These are phyloP conservation scores for Drosophila sordidula DNA, from an alignment of 2,888 invertebrate species.

Conservation along the genomic window DNA sequence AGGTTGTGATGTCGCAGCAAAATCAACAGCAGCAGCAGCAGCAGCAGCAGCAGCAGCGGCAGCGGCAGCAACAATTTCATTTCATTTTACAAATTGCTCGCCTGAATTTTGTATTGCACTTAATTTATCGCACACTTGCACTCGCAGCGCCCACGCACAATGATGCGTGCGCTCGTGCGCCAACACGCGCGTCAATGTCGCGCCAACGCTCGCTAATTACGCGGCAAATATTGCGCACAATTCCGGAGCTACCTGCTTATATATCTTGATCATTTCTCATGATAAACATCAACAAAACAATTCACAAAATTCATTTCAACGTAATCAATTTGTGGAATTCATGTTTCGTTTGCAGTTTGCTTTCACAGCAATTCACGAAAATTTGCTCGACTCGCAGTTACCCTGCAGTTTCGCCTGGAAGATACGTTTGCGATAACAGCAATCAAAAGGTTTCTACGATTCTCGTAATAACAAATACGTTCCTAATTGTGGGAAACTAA, in stretches of 20 bases:
- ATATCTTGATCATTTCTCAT: not conserved
- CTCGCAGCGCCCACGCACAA: constrained; percentile 9
- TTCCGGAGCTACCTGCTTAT: not conserved
- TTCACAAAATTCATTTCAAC: not conserved
- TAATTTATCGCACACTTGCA: constrained; percentile 23
- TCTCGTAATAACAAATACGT: too few relatives aligned
- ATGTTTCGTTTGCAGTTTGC: not conserved
- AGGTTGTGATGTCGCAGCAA: constrained; percentile 60
- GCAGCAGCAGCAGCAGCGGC: constrained; percentile 24
- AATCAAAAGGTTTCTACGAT: too few relatives aligned
- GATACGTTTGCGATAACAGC: too few relatives aligned
- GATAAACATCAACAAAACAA: too few relatives aligned
- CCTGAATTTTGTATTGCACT: constrained; percentile 23
- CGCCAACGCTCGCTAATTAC: not conserved
- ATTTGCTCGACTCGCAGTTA: too few relatives aligned
- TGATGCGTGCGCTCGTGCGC: constrained; percentile 5
- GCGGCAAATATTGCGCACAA: not conserved
- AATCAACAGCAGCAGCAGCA: constrained; percentile 7
- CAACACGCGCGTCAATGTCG: constrained; percentile 4
- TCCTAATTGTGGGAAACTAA: too few relatives aligned
- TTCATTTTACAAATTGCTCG: constrained; percentile 22
- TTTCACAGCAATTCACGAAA: too few relatives aligned
- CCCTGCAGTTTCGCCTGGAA: too few relatives aligned
- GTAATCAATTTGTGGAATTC: constrained; percentile 2
- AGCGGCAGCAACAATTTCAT: constrained; percentile 26